These are phyloP conservation scores for Drosophila nigromelanica DNA, from an alignment of 1,140 invertebrate genomes.

Conservation along the genomic window DNA sequence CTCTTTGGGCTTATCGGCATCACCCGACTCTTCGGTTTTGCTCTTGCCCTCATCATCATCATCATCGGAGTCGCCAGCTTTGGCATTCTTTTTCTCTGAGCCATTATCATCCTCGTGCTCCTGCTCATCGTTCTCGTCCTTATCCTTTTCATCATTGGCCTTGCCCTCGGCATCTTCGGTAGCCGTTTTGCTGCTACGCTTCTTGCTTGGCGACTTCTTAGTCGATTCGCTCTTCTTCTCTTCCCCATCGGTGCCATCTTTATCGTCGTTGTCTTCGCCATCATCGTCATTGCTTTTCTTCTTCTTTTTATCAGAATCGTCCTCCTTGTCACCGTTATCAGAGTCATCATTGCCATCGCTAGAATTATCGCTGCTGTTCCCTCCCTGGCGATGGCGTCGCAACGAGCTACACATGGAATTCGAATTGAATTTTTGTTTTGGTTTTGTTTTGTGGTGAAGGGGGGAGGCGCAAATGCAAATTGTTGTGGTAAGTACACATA, in stretches of 20 bases:
- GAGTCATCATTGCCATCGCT: conserved; percentile 66
- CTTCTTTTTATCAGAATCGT: conserved; percentile 61
- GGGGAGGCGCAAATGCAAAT: conserved; percentile 61
- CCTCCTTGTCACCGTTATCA: conserved; percentile 68
- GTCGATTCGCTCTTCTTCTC: conserved; percentile 58
- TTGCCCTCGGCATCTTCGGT: conserved; percentile 75
- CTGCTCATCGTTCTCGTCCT: conserved; percentile 83
- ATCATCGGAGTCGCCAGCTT: conserved; percentile 81
- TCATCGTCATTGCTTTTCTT: conserved; percentile 64
- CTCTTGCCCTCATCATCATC: conserved; percentile 74
- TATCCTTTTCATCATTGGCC: conserved; percentile 66
- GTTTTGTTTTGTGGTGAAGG: conserved; percentile 31
- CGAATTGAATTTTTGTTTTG: conserved; percentile 49
- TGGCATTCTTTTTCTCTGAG: conserved; percentile 74
- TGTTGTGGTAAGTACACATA: conserved; percentile 46
- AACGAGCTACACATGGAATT: conserved; percentile 77
- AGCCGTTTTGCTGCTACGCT: conserved; percentile 56
- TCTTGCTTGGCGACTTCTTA: conserved; percentile 65
- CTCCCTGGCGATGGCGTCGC: conserved; percentile 74
- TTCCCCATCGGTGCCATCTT: conserved; percentile 49
- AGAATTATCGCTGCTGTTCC: conserved; percentile 75
- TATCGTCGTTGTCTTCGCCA: conserved; percentile 50
- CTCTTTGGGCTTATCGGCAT: conserved; percentile 63
- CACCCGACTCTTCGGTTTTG: conserved; percentile 47
- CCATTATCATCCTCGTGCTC: conserved; percentile 84